Conservation (phyloP, 2,113 vertebrate species). For the Psammodynastes pulverulentus region DNA sequence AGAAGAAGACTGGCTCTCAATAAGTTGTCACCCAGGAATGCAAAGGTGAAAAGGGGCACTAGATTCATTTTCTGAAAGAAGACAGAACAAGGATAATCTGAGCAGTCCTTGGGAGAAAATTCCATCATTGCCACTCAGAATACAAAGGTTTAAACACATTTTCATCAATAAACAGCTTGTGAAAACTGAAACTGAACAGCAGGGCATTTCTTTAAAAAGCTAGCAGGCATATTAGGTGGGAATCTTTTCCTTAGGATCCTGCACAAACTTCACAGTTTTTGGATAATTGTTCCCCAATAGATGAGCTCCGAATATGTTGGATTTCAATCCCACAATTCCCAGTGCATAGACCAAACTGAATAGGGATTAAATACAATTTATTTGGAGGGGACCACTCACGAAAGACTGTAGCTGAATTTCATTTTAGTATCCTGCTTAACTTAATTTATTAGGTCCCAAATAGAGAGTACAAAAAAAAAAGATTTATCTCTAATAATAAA, state of each 20-base stretch:
- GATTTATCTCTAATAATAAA: background rate
- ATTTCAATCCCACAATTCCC: background rate
- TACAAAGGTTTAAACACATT: background rate
- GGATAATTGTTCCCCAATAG: background rate
- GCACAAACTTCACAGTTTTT: background rate
- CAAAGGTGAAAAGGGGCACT: background rate
- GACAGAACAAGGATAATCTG: background rate
- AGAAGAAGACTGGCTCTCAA: background rate
- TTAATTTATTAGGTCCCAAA: background rate
- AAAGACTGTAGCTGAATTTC: background rate
- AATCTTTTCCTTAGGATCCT: background rate
- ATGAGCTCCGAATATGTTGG: background rate
- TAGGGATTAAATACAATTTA: background rate
- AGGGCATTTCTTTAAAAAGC: background rate
- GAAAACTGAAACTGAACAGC: background rate
- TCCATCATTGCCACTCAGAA: background rate
- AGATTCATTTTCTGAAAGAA: background rate
- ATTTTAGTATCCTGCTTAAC: background rate
- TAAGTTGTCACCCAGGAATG: background rate
- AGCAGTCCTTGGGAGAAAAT: background rate
- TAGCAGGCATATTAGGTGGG: rapidly evolving
- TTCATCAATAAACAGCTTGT: rapidly evolving
- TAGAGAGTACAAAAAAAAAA: background rate
- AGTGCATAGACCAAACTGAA: background rate
- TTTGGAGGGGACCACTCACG: background rate